Evolutionary conservation across 2,797 vertebrate species (phyloP).

Genomic region (Eulemur rubriventer): DNA sequence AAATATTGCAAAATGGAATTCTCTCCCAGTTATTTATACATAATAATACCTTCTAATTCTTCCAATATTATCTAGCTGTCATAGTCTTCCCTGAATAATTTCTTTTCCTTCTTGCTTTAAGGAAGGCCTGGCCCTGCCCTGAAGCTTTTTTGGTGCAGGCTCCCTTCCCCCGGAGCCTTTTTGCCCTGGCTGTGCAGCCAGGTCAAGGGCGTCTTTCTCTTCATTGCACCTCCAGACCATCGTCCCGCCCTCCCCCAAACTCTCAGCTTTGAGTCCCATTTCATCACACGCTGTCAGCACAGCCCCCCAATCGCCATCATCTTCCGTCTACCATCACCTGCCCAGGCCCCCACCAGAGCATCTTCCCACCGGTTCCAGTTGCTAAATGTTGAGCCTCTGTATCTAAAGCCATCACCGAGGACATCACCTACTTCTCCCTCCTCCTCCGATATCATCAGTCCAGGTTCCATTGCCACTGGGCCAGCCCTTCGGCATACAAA

Average conservation of each 20-base stretch:
- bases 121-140: not conserved
- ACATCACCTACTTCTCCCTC: not conserved
- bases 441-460: not conserved
- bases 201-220: not conserved
- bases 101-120: not conserved
- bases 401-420: not conserved
- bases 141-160: not conserved
- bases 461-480: not conserved
- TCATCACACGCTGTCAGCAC: not conserved
- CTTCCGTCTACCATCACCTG: too few relatives aligned
- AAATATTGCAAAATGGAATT: not conserved
- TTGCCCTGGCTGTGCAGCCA: fast-evolving
- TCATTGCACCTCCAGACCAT: not conserved
- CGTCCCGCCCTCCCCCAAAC: fast-evolving
- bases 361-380: not conserved
- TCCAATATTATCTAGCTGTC: not conserved
- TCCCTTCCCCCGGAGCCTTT: not conserved
- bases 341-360: fast-evolving
- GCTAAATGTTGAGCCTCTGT: too few relatives aligned
- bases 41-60: not conserved
- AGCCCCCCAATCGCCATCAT: fast-evolving
- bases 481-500: not conserved
- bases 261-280: not conserved
- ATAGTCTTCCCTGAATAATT: not conserved
- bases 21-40: not conserved